A percentile compares a stretch with the other conserved stretches of the same genome.
phyloP scores from a whole-genome alignment of 2,113 vertebrate species.

The Phrynosoma platyrhinos region DNA sequence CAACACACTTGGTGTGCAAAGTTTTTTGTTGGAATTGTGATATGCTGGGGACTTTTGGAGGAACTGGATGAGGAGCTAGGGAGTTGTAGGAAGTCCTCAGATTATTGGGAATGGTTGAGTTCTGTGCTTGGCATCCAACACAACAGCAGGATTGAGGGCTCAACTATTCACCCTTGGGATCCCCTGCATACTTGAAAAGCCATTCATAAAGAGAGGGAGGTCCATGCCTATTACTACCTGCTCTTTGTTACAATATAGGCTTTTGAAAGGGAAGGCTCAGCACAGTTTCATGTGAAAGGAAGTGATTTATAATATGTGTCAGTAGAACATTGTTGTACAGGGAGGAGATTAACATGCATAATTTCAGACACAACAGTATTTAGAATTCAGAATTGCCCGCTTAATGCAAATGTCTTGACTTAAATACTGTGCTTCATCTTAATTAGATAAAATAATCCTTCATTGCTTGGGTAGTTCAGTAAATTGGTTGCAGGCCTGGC shows the following conservation, averaged over 20 bases:
- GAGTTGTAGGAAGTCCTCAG: neutral
- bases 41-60: neutral
- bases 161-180: neutral
- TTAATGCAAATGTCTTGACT: conserved; percentile 73
- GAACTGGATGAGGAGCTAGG: neutral
- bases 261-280: conserved; percentile 49
- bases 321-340: conserved; percentile 53
- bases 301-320: conserved; percentile 64
- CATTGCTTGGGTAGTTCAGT: conserved; percentile 66
- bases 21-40: neutral
- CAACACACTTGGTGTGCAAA: neutral
- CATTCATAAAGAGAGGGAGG: neutral
- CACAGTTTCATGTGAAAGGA: conserved; percentile 49
- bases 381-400: conserved; percentile 71
- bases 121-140: neutral
- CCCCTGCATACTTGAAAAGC: neutral
- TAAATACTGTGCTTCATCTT: conserved; percentile 71
- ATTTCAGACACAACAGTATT: conserved; percentile 76
- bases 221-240: neutral
- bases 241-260: conserved; percentile 41
- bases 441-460: conserved; percentile 77
- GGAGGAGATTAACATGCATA: conserved; percentile 68
- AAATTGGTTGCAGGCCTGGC: conserved; percentile 68
- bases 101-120: neutral
- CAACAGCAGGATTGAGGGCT: too few species aligned